Conservation (phyloP, 2,113 vertebrate genomes). For the Xenopus tropicalis region UCB_Xtro_10.0 CM004450.2:106823001-106823500, state of each 20-base stretch:
- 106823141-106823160: neutral
- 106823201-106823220: neutral
- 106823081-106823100: constrained; percentile 20
- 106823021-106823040: too few relatives aligned
- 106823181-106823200: neutral
- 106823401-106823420: neutral
- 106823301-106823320: too few relatives aligned
- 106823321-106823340: too few relatives aligned
- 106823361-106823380: neutral
- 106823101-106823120: constrained; percentile 38
- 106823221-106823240: neutral
- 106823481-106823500: too few relatives aligned
- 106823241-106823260: neutral
- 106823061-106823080: constrained; percentile 26
- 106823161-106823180: constrained; percentile 1
- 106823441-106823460: too few relatives aligned
- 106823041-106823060: constrained; percentile 20
- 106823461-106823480: too few relatives aligned
- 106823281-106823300: neutral
- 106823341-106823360: too few relatives aligned
- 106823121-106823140: constrained; percentile 20
- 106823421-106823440: too few relatives aligned
- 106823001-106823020: too few relatives aligned
- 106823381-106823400: neutral
- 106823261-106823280: neutral